Percentiles rank a stretch among this genome's conserved stretches.
These are phyloP conservation scores for Pelecanoides urinatrix DNA, from an alignment of 2,113 vertebrate genomes.

Conservation along the genomic window DNA sequence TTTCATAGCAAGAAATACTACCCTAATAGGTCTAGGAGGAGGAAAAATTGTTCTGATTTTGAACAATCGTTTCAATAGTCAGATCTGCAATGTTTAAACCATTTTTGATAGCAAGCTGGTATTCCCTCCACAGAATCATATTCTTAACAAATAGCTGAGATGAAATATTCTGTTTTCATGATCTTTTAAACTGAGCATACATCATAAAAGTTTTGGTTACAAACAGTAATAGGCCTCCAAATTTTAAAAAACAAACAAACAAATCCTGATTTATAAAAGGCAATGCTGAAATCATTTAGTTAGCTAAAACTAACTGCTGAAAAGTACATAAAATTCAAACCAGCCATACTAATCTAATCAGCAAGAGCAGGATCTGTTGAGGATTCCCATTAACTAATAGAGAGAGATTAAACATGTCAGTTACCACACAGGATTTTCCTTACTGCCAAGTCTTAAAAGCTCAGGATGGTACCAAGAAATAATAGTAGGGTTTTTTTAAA, in stretches of 20 bases:
- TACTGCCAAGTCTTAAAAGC: background rate
- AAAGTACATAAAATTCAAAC: background rate
- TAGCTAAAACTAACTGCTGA: background rate
- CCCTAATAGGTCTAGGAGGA: background rate
- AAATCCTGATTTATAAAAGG: background rate
- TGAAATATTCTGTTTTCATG: background rate
- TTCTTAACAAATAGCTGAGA: background rate
- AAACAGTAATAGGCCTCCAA: background rate
- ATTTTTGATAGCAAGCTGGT: background rate
- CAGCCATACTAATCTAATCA: background rate
- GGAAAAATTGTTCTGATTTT: background rate
- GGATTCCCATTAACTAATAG: background rate
- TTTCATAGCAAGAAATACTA: slow-evolving; percentile 10
- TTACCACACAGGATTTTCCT: background rate
- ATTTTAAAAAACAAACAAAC: background rate
- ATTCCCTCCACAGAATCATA: background rate
- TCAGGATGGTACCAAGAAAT: background rate
- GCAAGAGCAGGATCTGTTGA: background rate
- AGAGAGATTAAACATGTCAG: background rate
- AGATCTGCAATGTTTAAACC: background rate
- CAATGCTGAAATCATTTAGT: background rate
- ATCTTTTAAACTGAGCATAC: background rate
- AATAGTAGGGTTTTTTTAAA: background rate
- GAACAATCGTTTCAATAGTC: background rate
- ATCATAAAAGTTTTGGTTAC: background rate